Base-by-base conservation (phyloP, 2,113 vertebrate species). In the Takifugu flavidus region DNA sequence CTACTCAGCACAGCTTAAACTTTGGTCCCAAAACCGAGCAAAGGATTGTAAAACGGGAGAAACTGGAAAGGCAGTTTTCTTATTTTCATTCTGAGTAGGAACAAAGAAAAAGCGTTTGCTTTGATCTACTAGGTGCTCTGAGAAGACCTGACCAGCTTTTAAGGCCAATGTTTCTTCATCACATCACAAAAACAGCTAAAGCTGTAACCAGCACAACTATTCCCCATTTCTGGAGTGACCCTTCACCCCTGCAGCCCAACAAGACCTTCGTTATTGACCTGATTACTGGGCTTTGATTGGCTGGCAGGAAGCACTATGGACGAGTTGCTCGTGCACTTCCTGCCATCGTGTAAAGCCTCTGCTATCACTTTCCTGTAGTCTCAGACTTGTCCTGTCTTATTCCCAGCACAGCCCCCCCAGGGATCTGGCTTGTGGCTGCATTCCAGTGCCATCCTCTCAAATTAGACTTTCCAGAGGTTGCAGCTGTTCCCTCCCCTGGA, bases 401-500 rank as follows among this genome's bases (percentile, higher is more conserved):
- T 81, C 65, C 70, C 50, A 8, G 49, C 61, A 70, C 29, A 39
- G 64, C 63, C 20, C 68, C 87, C 70, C 76, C 0, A 0, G 86
- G 82, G 87, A 78, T 67, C 56, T 6, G 67, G 31, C 55, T 56
- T 70, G 34, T 80, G 88, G 86, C 79, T 52, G 56, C 4, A 1
- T 78, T 87, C 88, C 86, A 89, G 62, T 73, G 66, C 56, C 62
- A 75, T 77, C 53, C 72, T 78, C 82, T 86, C 76, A 86, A 86
- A 86, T 79, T 72, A 80, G 80, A 57, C 70, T 85, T 87, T 89
- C 86, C 87, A 75, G 67, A 54, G 59, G 78, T 72, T 83, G 67
- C 79, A 72, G 74, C 75, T 88, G 79, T 74, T 75, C 84, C 89
- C 84, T 89, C 91, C 86, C 82, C 84, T 85, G 83, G 79, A 79